These are phyloP conservation scores for Lithophane ornitopus DNA, from an alignment of 2,888 invertebrate genomes.

Conservation along the genomic window DNA sequence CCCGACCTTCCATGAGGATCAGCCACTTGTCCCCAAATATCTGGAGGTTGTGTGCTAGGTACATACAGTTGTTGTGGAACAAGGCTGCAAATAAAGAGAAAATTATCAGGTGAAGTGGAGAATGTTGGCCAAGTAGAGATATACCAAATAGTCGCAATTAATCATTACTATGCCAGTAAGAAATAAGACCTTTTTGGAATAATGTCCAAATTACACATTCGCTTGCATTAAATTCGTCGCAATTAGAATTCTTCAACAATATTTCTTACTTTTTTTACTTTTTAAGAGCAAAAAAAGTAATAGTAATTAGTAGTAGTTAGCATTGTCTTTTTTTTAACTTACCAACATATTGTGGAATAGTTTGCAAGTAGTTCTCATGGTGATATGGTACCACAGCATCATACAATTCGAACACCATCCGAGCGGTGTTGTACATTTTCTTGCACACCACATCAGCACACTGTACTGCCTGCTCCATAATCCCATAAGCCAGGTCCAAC, in stretches of 20 bases:
- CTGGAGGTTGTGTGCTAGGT: slow-evolving; percentile 93
- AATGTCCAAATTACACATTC: background rate
- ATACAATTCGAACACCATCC: slow-evolving; percentile 94
- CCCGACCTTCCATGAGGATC: slow-evolving; percentile 89
- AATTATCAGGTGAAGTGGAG: background rate
- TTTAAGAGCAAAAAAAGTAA: too few relatives aligned
- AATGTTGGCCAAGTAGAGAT: background rate
- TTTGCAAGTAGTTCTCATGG: slow-evolving; percentile 95
- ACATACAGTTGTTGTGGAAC: slow-evolving; percentile 98
- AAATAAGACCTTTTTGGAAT: background rate
- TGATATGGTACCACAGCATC: slow-evolving; percentile 94
- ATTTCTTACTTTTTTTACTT: background rate
- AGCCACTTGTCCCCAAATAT: slow-evolving; percentile 93
- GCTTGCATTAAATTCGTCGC: background rate
- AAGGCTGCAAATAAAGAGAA: slow-evolving; percentile 90
- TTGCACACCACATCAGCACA: slow-evolving; percentile 92
- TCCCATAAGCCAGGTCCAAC: slow-evolving; percentile 91
- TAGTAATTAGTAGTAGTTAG: too few relatives aligned
- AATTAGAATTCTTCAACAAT: background rate
- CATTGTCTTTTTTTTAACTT: slow-evolving; percentile 69
- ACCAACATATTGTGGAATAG: slow-evolving; percentile 97
- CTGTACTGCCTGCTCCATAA: slow-evolving; percentile 92
- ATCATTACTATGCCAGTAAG: background rate
- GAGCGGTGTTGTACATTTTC: slow-evolving; percentile 92
- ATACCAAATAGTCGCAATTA: background rate